Evolutionary conservation across 2,113 vertebrate genomes (phyloP).

Genomic region (Glareola pratincola): DNA sequence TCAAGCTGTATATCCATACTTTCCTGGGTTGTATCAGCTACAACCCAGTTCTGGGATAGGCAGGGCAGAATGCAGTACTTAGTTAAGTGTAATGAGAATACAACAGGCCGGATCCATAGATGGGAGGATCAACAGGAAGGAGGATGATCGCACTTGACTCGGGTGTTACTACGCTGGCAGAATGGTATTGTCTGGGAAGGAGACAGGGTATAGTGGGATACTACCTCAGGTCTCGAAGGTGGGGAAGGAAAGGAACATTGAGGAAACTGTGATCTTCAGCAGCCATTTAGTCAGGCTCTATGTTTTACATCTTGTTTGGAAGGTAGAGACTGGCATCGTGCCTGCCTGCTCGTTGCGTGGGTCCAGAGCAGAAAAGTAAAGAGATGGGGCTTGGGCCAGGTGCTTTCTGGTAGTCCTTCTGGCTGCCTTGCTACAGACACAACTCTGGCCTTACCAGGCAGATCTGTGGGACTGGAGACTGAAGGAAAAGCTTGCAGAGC

Average conservation of each 20-base stretch:
- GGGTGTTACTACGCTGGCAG: neutral
- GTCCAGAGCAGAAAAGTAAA: neutral
- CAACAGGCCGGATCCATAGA: too few species aligned
- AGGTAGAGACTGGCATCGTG: fast-evolving
- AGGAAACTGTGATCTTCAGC: neutral
- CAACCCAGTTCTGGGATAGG: neutral
- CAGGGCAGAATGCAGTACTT: neutral
- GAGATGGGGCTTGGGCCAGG: neutral
- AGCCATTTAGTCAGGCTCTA: neutral
- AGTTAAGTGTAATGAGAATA: neutral
- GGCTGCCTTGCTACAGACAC: neutral
- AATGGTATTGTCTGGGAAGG: neutral
- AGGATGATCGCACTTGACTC: neutral
- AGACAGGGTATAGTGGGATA: neutral
- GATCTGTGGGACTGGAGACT: neutral
- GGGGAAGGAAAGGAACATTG: neutral
- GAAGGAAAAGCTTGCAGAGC: neutral
- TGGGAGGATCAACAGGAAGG: neutral
- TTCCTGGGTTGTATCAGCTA: neutral
- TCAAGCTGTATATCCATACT: neutral
- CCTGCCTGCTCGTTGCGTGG: fast-evolving
- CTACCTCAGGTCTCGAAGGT: neutral
- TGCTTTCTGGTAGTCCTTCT: neutral
- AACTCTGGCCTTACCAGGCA: neutral
- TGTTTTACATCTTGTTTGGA: neutral